A percentile compares a stretch with the other conserved stretches of the same genome.
Evolutionary conservation across 2,888 invertebrate genomes (phyloP).

Genomic region (Eilema griseolum): DNA sequence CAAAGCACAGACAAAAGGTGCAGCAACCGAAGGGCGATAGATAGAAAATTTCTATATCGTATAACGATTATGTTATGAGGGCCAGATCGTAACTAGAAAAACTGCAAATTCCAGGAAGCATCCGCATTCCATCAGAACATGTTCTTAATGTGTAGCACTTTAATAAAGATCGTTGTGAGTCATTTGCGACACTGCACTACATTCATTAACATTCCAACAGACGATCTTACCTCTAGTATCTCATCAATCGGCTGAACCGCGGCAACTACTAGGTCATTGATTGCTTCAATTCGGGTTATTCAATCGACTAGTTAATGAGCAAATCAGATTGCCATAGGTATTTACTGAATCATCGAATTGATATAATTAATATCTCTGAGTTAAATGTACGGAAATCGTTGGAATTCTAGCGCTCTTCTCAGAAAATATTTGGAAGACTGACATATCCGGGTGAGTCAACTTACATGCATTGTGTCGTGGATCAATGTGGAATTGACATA

Average conservation of each 20-base stretch:
- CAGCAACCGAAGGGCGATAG: background rate
- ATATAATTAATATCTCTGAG: conserved; percentile 54
- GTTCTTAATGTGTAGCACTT: conserved; percentile 72
- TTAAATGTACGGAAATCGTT: conserved; percentile 59
- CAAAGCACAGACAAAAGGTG: background rate
- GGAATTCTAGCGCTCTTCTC: conserved; percentile 55
- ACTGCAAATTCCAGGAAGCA: conserved; percentile 73
- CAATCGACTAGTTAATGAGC: conserved; percentile 64
- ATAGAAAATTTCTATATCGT: conserved; percentile 3
- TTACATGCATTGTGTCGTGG: conserved; percentile 32
- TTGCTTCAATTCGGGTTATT: conserved; percentile 59
- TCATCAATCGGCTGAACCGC: conserved; percentile 58
- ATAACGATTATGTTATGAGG: conserved; percentile 22
- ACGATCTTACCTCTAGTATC: conserved; percentile 56
- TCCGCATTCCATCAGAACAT: conserved; percentile 82
- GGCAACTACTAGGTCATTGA: conserved; percentile 53
- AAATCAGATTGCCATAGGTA: conserved; percentile 51
- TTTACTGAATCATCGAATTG: conserved; percentile 63
- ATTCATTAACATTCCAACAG: conserved; percentile 79
- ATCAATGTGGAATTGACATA: conserved; percentile 4
- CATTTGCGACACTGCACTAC: conserved; percentile 79
- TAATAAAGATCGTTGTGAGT: conserved; percentile 68
- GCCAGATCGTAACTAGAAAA: conserved; percentile 58
- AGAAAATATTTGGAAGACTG: conserved; percentile 55
- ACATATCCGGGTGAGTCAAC: conserved; percentile 49